Evolutionary conservation across 2,888 invertebrate genomes (phyloP), one percentile per base, ranked within the genome.

Genomic region (Molorchus minor): DNA sequence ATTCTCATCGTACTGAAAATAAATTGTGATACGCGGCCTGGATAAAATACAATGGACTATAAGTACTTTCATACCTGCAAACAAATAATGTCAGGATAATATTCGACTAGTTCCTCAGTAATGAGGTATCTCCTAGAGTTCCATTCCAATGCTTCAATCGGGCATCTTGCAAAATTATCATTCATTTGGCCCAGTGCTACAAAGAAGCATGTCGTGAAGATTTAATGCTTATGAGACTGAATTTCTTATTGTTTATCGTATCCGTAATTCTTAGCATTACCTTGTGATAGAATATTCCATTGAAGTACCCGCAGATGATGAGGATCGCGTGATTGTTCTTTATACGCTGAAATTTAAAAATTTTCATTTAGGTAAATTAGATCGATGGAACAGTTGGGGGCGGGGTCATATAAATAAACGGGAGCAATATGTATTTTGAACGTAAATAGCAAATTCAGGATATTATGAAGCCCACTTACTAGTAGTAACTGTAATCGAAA

Each of bases 211-310:
- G 21, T 16, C 4, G 7, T 20, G 16, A 3, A 20, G 17, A 46
- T 30, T 30, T 13, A 46, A 46, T 10, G 5, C 45, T 35, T 13
- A 10, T 15, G 19, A 8, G 38, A 45, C 1, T 12, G 30, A 30
- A 43, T 19, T 41, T 30, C 25, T 12, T 57, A 47, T 51, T 25
- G 8, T 25, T 25, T 25, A 25, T 5, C 25, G 4, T 25, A 25
- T 25, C n/a, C n/a, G n/a, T 25, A 25, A 25, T 25, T 25, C 25
- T 25, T 25, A 8, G 53, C 25, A 35, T 36, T 82, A 89, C 89
- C 86, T 84, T 90, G 89, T 12, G 89, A 87, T 41, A 90, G 79
- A 64, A 89, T 83, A 75, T 90, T 90, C 90, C 90, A 90, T 71
- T 89, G 89, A 62, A 90, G 80, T 46, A 90, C 79, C 69, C 88